phyloP scores from a whole-genome alignment of 1,140 invertebrate genomes.

The Lucilia sericata region DNA sequence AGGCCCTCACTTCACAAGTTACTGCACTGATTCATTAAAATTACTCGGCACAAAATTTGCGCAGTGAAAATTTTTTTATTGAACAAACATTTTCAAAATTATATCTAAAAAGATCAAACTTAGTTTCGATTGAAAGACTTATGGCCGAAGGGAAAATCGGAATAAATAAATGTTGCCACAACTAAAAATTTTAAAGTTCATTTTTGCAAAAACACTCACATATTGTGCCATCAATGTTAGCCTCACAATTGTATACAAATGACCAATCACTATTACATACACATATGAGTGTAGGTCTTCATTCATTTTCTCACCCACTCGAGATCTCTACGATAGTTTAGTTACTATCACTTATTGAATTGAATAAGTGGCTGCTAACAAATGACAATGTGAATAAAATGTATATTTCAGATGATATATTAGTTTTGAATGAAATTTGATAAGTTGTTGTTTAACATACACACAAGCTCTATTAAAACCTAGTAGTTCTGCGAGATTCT shows the following conservation, averaged over 20 bases:
- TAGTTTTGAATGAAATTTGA: constrained; percentile 12
- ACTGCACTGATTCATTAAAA: no score
- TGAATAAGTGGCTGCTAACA: constrained; percentile 4
- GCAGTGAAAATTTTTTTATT: no score
- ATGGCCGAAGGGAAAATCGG: no score
- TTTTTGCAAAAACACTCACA: not conserved
- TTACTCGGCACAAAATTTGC: no score
- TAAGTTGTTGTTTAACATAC: not conserved
- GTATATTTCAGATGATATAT: not conserved
- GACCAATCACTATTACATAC: no score
- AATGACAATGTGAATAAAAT: not conserved
- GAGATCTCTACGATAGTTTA: not conserved
- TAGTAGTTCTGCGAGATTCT: no score
- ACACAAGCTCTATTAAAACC: not conserved
- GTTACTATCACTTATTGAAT: not conserved
- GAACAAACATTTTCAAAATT: no score
- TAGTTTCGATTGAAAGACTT: no score
- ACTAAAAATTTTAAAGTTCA: no score
- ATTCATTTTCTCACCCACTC: not conserved
- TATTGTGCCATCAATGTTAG: not conserved
- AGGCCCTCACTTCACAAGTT: no score
- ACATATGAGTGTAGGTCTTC: not conserved
- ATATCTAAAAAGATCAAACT: no score
- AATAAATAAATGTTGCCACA: no score
- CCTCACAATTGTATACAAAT: not conserved